A percentile compares a stretch with the other conserved stretches of the same genome.
phyloP scores from a whole-genome alignment of 2,888 invertebrate genomes.

The Torymus texanus region DNA sequence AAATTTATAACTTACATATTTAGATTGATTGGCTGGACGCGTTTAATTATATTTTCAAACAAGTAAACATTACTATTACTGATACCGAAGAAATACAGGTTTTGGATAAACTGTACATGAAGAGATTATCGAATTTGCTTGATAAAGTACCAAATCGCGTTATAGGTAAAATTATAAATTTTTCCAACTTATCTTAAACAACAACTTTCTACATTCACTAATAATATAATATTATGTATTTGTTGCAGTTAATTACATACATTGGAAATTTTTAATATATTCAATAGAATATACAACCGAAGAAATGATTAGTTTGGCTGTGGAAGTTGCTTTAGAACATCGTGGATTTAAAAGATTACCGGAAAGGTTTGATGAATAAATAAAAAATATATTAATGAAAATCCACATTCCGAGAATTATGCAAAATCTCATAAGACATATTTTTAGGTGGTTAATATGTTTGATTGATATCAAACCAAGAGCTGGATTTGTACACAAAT shows the following conservation, averaged over 20 bases:
- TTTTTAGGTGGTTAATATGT: constrained; percentile 14
- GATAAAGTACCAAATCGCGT: constrained; percentile 10
- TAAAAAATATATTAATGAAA: background rate
- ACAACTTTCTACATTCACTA: background rate
- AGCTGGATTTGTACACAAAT: background rate
- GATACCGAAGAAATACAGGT: constrained; percentile 18
- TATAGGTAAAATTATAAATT: background rate
- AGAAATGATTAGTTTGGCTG: constrained; percentile 18
- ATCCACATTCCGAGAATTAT: too few species aligned
- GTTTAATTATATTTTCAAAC: constrained; percentile 4
- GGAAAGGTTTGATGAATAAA: background rate
- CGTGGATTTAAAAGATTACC: background rate
- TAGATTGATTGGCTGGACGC: constrained; percentile 24
- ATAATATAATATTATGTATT: background rate
- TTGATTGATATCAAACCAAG: constrained; percentile 10
- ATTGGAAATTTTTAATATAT: constrained; percentile 20
- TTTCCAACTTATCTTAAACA: background rate
- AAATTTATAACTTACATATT: background rate
- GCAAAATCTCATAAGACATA: too few species aligned
- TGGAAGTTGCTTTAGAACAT: constrained; percentile 9
- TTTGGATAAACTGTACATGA: background rate
- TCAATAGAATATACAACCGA: background rate
- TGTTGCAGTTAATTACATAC: constrained; percentile 23
- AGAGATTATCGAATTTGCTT: background rate
- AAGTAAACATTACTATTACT: background rate